Evolutionary conservation across 2,888 invertebrate genomes (phyloP), one percentile per base, ranked within the genome.

Genomic region (Tyria jacobaeae): DNA sequence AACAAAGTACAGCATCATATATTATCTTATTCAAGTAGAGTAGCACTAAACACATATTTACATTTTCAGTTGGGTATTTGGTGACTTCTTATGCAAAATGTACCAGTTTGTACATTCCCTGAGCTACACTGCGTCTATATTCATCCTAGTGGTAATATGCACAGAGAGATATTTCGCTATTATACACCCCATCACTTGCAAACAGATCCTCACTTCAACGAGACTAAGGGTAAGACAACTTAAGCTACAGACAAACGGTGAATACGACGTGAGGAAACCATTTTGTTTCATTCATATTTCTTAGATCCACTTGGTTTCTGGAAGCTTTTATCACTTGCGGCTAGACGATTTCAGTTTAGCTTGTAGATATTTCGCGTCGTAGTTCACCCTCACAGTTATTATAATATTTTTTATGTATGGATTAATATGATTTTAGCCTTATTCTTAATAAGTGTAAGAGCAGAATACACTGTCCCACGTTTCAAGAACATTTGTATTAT

Each of bases 81-180:
- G 98, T 3, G 96, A 96, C 80, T 97, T 97, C 82, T 94, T 98
- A 70, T 99, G 98, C 91, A 97, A 97, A 87, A 96, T 98, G 95
- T 98, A 98, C 90, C 97, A 97, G 92, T 98, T 98, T 85, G 96
- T 98, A 24, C 97, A 98, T 86, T 97, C 97, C 15, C 92, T 98
- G 73, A 97, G 98, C 85, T 98, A 98, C 90, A 97, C 98, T 1
- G 97, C 98, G 1, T 98, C 98, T 21, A 97, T 98, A 78, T 96
- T 98, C 82, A 98, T 98, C 70, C 92, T 98, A 68, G 97, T 98
- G 39, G 97, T 98, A 54, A 97, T 98, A 69, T 97, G 97, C 82
- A 96, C 97, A 53, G 98, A 98, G 86, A 94, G 97, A 70, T 98
- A 98, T 86, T 96, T 98, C 82, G 98, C 97, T 54, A 97, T 97